phyloP scores from a whole-genome alignment of 2,888 invertebrate genomes.

The Orthosia gracilis region DNA sequence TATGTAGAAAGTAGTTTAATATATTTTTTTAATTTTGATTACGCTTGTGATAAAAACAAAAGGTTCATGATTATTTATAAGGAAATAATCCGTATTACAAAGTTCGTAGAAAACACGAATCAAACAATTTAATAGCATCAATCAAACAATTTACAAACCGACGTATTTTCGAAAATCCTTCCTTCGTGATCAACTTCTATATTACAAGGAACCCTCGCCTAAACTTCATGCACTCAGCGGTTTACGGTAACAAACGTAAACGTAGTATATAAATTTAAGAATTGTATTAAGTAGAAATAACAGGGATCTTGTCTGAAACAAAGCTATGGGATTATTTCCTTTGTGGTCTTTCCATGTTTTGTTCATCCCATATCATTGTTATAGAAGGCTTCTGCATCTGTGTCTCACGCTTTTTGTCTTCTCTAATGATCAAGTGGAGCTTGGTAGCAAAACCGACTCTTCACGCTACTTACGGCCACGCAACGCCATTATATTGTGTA shows the following conservation, averaged over 20 bases:
- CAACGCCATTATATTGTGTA: neutral
- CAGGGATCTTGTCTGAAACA: neutral
- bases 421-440: conserved; percentile 12
- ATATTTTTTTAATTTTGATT: too few species aligned
- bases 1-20: neutral
- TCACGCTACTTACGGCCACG: conserved; percentile 36
- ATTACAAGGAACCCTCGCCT: too few species aligned
- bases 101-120: too few species aligned
- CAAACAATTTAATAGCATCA: too few species aligned
- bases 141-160: neutral
- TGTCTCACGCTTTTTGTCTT: conserved; percentile 41
- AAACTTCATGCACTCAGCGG: too few species aligned
- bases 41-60: neutral
- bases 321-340: neutral
- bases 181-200: too few species aligned
- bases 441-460: conserved; percentile 19
- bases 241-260: too few species aligned
- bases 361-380: neutral
- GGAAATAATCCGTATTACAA: too few species aligned
- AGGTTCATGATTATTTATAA: too few species aligned
- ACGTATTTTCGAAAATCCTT: too few species aligned
- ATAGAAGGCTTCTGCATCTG: neutral
- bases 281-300: too few species aligned
- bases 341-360: neutral
- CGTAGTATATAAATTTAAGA: too few species aligned